These are phyloP conservation scores for Drosophila pandora DNA, from an alignment of 1,140 invertebrate genomes.

Conservation along the genomic window DNA sequence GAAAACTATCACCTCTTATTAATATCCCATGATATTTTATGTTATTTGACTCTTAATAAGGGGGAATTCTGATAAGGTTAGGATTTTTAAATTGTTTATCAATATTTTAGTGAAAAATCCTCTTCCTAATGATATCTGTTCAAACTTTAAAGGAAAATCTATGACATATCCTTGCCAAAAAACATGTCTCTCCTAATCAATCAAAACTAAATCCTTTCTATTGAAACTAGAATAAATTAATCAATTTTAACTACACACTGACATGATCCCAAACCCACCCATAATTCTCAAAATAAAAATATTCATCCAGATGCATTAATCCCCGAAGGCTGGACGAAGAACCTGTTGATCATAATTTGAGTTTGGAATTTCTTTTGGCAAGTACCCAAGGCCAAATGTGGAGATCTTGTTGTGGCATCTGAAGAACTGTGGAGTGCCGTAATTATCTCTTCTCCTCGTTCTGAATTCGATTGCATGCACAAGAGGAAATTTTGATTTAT, in stretches of 20 bases:
- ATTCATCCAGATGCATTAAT: constrained; percentile 9
- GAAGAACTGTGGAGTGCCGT: constrained; percentile 58
- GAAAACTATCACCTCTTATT: too few relatives aligned
- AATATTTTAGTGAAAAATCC: too few relatives aligned
- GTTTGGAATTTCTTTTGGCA: constrained; percentile 45
- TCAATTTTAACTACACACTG: background rate
- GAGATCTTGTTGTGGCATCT: constrained; percentile 36
- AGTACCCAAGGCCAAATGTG: constrained; percentile 38
- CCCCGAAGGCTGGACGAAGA: constrained; percentile 16
- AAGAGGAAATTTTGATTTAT: constrained; percentile 63
- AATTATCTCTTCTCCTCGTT: constrained; percentile 54
- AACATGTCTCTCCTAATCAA: background rate
- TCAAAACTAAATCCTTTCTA: background rate
- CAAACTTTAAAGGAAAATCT: too few relatives aligned
- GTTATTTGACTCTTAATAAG: too few relatives aligned
- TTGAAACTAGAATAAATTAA: constrained; percentile 5
- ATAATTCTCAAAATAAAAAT: constrained; percentile 1
- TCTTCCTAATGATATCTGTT: too few relatives aligned
- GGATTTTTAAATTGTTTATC: too few relatives aligned
- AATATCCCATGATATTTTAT: too few relatives aligned
- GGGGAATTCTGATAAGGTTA: too few relatives aligned
- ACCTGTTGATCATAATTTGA: constrained; percentile 42
- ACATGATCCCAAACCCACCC: background rate
- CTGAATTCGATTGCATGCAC: constrained; percentile 33
- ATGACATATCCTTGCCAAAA: background rate